phyloP scores from a whole-genome alignment of 2,888 invertebrate species.

The Candidula unifasciata region DNA sequence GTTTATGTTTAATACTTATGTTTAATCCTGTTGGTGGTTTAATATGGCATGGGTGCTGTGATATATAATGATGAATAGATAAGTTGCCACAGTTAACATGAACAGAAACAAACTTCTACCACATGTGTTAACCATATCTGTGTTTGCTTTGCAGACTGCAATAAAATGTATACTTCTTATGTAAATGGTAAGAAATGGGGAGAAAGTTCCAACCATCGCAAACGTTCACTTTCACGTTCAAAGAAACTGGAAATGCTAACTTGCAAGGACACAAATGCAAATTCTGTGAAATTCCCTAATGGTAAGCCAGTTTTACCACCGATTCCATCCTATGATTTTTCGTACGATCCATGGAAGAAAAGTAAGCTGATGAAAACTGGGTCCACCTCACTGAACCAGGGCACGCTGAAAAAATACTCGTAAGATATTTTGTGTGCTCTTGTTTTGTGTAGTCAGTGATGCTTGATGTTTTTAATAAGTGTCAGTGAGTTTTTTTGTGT shows the following conservation, averaged over 20 bases:
- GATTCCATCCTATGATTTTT: slow-evolving; percentile 25
- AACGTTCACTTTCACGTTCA: background rate
- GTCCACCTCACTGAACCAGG: background rate
- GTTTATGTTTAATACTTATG: no score
- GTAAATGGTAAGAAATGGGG: background rate
- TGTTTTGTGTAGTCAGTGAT: no score
- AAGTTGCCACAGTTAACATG: no score
- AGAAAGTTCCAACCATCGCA: background rate
- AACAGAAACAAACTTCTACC: background rate
- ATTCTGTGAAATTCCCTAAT: background rate
- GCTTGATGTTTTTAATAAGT: no score
- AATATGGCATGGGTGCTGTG: background rate
- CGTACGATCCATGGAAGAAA: slow-evolving; percentile 37
- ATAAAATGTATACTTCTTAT: background rate
- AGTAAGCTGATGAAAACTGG: slow-evolving; percentile 31
- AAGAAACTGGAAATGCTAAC: slow-evolving; percentile 1
- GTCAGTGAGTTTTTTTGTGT: no score
- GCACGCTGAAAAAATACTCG: slow-evolving; percentile 37
- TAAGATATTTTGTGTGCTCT: background rate
- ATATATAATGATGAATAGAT: background rate
- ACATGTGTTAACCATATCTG: background rate
- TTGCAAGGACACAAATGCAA: slow-evolving; percentile 11
- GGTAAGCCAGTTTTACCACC: slow-evolving; percentile 41
- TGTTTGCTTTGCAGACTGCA: background rate
- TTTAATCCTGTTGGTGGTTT: background rate